phyloP scores from a whole-genome alignment of 2,888 invertebrate species.

The Xanthorhoe spadicearia region DNA sequence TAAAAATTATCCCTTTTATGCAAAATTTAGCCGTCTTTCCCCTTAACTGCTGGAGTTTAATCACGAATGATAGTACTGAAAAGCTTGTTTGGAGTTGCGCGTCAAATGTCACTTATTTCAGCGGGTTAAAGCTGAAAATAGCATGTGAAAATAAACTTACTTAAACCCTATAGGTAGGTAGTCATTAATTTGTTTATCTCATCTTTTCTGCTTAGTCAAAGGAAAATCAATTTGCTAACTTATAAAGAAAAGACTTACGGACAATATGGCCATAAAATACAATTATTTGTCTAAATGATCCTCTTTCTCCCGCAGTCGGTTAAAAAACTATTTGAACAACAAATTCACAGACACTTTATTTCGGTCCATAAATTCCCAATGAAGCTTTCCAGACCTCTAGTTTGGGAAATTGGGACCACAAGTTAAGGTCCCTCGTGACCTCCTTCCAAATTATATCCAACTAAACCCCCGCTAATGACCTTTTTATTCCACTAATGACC shows the following conservation, averaged over 20 bases:
- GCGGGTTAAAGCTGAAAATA: not conserved
- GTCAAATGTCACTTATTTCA: not conserved
- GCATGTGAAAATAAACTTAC: not conserved
- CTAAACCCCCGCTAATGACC: constrained; percentile 18
- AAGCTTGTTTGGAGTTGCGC: not conserved
- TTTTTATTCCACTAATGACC: constrained; percentile 11
- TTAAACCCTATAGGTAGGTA: no score
- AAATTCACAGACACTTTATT: not conserved
- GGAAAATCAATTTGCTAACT: no score
- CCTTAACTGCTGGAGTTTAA: constrained; percentile 41
- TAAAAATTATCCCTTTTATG: not conserved
- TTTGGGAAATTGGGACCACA: constrained; percentile 3
- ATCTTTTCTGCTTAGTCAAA: no score
- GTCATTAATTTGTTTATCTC: no score
- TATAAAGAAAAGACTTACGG: no score
- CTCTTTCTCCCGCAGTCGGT: not conserved
- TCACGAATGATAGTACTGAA: constrained; percentile 12
- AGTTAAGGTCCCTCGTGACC: constrained; percentile 1
- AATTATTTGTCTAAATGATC: no score
- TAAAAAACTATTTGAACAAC: not conserved
- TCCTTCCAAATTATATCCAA: constrained; percentile 16
- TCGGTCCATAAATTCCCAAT: not conserved
- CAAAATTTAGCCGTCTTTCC: not conserved
- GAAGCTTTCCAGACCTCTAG: not conserved
- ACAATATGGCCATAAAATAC: no score